Conservation (phyloP, 1,140 invertebrate species). For the Hyposmocoma kahamanoa region DNA sequence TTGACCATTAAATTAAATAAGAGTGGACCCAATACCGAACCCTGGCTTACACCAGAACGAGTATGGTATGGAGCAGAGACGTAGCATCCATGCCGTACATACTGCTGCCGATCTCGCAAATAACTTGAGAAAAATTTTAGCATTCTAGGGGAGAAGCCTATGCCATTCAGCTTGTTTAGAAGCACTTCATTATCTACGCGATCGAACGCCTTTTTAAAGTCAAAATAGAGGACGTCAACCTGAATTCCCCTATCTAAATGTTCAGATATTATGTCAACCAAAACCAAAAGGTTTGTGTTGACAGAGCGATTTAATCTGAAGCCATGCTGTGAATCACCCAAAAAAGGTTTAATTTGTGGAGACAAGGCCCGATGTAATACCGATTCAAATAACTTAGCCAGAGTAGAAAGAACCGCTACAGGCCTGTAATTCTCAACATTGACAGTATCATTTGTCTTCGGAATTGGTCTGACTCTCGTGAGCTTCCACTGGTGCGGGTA, state of each 20-base stretch:
- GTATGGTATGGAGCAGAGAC: neutral
- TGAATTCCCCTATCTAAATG: neutral
- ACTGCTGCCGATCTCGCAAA: constrained; percentile 1
- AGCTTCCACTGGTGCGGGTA: constrained; percentile 1
- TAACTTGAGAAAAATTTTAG: neutral
- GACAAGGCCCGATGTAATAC: neutral
- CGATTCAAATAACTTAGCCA: constrained; percentile 6
- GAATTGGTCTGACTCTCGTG: neutral
- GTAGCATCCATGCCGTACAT: constrained; percentile 1
- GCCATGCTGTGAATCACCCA: constrained; percentile 6
- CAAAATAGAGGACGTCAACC: constrained; percentile 4
- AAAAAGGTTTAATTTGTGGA: neutral
- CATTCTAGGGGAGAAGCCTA: constrained; percentile 1
- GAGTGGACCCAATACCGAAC: neutral
- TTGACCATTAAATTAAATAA: neutral
- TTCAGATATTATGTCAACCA: neutral
- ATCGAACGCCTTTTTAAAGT: constrained; percentile 3
- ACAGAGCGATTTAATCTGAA: neutral
- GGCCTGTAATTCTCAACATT: constrained; percentile 1
- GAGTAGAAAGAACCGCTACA: neutral
- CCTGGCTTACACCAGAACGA: neutral
- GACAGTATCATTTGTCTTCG: neutral
- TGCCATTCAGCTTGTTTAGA: neutral
- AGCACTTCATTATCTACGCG: constrained; percentile 3
- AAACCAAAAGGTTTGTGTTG: neutral